Percentiles rank a stretch among this genome's conserved stretches.
These are phyloP conservation scores for Pseudomugil gertrudae DNA, from an alignment of 2,797 vertebrate species.

Conservation along the genomic window DNA sequence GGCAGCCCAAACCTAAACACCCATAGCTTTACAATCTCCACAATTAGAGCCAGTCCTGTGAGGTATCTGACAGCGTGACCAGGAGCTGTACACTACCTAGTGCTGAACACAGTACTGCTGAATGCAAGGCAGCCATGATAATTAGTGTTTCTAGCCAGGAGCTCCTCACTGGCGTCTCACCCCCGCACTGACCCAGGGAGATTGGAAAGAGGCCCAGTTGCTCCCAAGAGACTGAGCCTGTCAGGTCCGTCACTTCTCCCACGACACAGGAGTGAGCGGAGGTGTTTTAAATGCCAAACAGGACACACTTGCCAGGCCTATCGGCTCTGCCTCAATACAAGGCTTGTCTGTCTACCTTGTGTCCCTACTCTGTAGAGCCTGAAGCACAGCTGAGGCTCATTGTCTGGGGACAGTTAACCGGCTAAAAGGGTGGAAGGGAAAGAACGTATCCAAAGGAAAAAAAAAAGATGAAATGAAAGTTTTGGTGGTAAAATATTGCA, in stretches of 20 bases:
- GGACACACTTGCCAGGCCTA: slow-evolving; percentile 75
- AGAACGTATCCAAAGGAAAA: slow-evolving; percentile 54
- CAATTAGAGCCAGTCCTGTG: slow-evolving; percentile 80
- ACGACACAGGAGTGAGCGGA: slow-evolving; percentile 73
- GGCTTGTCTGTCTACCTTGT: slow-evolving; percentile 70
- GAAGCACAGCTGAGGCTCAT: slow-evolving; percentile 71
- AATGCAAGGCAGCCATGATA: slow-evolving; percentile 77
- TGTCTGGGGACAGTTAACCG: slow-evolving; percentile 72
- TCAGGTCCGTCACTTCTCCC: slow-evolving; percentile 81
- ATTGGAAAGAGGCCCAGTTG: slow-evolving; percentile 78
- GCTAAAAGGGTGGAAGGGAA: slow-evolving; percentile 54
- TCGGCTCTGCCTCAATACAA: slow-evolving; percentile 75
- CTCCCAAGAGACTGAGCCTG: slow-evolving; percentile 78
- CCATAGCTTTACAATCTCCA: slow-evolving; percentile 78
- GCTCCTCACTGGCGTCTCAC: slow-evolving; percentile 72
- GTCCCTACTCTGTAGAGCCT: slow-evolving; percentile 69
- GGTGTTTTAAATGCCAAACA: slow-evolving; percentile 84
- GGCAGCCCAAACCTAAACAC: slow-evolving; percentile 68
- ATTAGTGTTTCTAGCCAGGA: slow-evolving; percentile 82
- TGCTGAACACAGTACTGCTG: slow-evolving; percentile 68
- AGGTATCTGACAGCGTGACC: slow-evolving; percentile 79
- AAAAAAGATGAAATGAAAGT: slow-evolving; percentile 46
- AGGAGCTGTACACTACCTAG: slow-evolving; percentile 70
- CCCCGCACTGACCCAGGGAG: slow-evolving; percentile 79
- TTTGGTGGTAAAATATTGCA: slow-evolving; percentile 39